Percentiles rank a stretch among this genome's conserved stretches.
Evolutionary conservation across 23 tunicate genomes (phyloP).

Genomic region (Phallusia fumigata): DNA sequence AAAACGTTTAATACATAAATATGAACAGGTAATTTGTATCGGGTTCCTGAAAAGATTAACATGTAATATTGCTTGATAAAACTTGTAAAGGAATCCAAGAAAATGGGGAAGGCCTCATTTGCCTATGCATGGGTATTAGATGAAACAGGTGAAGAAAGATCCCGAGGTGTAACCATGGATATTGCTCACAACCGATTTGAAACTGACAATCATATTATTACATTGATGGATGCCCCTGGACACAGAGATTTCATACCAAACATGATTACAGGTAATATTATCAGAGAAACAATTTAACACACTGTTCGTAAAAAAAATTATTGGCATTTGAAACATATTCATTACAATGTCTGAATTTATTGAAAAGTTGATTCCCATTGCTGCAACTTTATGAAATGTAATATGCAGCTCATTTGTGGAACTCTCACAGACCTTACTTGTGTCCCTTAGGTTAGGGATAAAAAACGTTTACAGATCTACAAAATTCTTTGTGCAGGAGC

Average conservation of each 20-base stretch:
- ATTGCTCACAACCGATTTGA: conserved; percentile 79
- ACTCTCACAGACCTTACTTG: too few species aligned
- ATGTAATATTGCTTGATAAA: background rate
- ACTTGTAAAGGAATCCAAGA: conserved; percentile 62
- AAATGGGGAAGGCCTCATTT: conserved; percentile 82
- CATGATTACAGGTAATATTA: conserved; percentile 79
- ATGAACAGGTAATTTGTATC: conserved; percentile 57
- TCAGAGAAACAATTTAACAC: too few species aligned
- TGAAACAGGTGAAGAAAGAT: conserved; percentile 86
- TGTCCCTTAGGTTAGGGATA: too few species aligned
- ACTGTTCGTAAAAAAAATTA: too few species aligned
- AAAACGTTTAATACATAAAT: conserved; percentile 76
- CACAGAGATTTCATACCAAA: conserved; percentile 94
- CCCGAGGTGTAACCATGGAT: conserved; percentile 92
- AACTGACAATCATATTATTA: conserved; percentile 57
- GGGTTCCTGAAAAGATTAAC: background rate
- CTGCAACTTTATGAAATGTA: background rate
- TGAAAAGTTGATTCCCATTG: too few species aligned
- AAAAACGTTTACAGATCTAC: too few species aligned
- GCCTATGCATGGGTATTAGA: conserved; percentile 95
- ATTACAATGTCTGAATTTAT: too few species aligned
- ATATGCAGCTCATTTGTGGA: too few species aligned
- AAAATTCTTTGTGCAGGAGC: conserved; percentile 63
- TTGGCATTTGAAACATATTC: too few species aligned
- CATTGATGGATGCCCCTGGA: conserved; percentile 96